Evolutionary conservation across 2,888 invertebrate genomes (phyloP).

Genomic region (Cosmia trapezina): DNA sequence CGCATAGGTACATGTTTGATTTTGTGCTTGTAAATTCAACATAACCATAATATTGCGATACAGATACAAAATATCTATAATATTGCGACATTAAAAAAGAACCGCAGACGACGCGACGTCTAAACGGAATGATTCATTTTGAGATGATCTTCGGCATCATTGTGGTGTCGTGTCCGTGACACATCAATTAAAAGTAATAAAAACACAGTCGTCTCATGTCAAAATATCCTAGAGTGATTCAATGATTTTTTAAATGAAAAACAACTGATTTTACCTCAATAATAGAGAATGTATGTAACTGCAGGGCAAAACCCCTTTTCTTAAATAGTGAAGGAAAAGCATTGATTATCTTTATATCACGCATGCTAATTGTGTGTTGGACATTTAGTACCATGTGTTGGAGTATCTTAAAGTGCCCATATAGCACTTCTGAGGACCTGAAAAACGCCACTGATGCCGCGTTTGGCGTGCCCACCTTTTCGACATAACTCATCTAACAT

Average conservation of each 20-base stretch:
- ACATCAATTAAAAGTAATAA: background rate
- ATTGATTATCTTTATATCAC: background rate
- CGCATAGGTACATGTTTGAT: too few relatives aligned
- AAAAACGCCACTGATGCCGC: too few relatives aligned
- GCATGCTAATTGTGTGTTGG: too few relatives aligned
- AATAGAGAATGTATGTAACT: background rate
- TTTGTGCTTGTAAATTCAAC: too few relatives aligned
- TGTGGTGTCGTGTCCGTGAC: background rate
- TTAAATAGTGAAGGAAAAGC: background rate
- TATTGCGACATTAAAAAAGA: too few relatives aligned
- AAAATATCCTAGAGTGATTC: constrained; percentile 8
- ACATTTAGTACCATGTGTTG: too few relatives aligned
- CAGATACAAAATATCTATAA: too few relatives aligned
- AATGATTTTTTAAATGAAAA: background rate
- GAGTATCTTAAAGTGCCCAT: too few relatives aligned
- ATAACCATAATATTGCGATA: too few relatives aligned
- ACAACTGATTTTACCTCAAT: background rate
- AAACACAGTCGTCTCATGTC: background rate
- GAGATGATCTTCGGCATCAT: background rate
- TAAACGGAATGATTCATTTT: constrained; percentile 13
- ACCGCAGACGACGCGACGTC: background rate
- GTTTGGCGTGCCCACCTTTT: too few relatives aligned
- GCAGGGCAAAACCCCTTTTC: background rate
- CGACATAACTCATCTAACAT: too few relatives aligned
- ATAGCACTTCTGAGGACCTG: too few relatives aligned